Evolutionary conservation across 2,113 vertebrate genomes (phyloP), one percentile per base, ranked within the genome.

Genomic region (Psittacula cyanocephala): DNA sequence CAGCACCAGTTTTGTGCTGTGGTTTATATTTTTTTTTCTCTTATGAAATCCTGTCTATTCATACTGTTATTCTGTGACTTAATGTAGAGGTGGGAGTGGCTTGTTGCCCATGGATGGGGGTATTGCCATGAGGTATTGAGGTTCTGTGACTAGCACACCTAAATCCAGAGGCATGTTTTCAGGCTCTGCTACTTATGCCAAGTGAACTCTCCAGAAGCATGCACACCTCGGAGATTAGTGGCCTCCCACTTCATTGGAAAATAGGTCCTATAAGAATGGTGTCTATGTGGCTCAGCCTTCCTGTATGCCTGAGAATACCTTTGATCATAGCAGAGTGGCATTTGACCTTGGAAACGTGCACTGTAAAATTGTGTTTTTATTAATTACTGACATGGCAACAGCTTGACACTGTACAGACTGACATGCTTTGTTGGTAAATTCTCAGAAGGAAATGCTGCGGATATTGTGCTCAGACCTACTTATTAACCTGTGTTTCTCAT

Each of bases 331-430:
- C 67, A 49, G 49, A 85, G 39, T 24, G 33, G 35, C 23, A 52
- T 67, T 80, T 93, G 18, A 11, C 76, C 87, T 86, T 86, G 47
- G 60, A 84, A 93, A 91, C 0, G 0, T 18, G 52, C 47, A 55
- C 44, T 25, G 6, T 55, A 83, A 74, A 71, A 60, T 2, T 6
- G 47, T 68, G 41, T 62, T 71, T 78, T 16, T 59, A 15, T 78
- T 95, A 96, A 13, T 75, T 95, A 96, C 81, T 94, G 83, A 91
- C 65, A 27, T 46, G 37, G 41, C 82, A 92, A 91, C 59, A 95
- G 64, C 72, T 78, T 67, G 81, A 64, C 60, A 39, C 28, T 74
- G 43, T 63, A 44, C 9, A 44, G 82, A 55, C 59, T 95, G 74
- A 43, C 81, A 60, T 71, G 68, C 60, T 41, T 69, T 81, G 85